phyloP scores from a whole-genome alignment of 1,140 invertebrate genomes.

The Asobara japonica region DNA sequence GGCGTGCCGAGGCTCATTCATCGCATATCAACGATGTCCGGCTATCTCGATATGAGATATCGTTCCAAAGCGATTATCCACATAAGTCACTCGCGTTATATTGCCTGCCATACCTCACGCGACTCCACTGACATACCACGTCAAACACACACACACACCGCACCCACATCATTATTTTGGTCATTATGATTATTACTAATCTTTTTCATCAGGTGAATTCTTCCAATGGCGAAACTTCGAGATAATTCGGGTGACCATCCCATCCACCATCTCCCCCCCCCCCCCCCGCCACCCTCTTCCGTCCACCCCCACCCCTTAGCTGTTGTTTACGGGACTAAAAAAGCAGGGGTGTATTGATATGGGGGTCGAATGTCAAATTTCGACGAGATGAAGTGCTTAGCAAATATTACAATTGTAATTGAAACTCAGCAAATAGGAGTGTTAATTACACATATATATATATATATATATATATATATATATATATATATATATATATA shows the following conservation, averaged over 20 bases:
- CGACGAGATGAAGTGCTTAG: background rate
- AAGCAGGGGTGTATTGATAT: background rate
- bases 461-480: no score
- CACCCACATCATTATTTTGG: constrained; percentile 44
- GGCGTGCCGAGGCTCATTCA: constrained; percentile 61
- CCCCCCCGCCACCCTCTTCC: background rate
- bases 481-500: no score
- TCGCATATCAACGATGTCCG: constrained; percentile 65
- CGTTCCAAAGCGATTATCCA: constrained; percentile 58
- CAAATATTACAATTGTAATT: background rate
- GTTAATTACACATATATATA: background rate
- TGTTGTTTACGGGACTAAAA: background rate
- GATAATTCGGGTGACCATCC: no score
- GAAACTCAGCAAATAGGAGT: background rate
- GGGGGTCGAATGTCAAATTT: background rate
- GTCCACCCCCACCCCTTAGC: no score
- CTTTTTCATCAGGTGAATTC: background rate
- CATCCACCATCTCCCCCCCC: background rate
- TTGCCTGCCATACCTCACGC: constrained; percentile 63
- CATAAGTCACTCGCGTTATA: constrained; percentile 60
- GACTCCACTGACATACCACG: constrained; percentile 54
- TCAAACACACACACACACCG: constrained; percentile 50
- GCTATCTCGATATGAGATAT: constrained; percentile 64
- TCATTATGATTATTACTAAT: background rate
- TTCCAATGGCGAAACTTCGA: background rate